Conservation (phyloP, 1,140 invertebrate species). For the Formica selysi region DNA sequence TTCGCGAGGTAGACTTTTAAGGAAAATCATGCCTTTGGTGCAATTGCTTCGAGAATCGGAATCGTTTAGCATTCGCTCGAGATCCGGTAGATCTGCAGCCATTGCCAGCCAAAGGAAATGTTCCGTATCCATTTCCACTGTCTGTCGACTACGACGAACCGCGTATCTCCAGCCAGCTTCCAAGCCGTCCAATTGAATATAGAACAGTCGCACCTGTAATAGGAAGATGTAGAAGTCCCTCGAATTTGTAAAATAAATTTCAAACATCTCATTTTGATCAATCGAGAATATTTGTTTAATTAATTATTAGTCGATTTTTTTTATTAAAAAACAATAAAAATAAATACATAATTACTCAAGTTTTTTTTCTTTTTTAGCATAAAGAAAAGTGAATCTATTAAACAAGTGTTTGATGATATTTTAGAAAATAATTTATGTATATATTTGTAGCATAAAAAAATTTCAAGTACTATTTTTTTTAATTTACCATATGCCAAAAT, state of each 20-base stretch:
- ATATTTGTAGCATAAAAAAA: background rate
- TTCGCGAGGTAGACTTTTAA: slow-evolving; percentile 77
- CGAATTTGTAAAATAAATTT: background rate
- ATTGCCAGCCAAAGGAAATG: slow-evolving; percentile 93
- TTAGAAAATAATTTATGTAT: too few species aligned
- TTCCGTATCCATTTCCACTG: slow-evolving; percentile 88
- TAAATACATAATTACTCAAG: background rate
- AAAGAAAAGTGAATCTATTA: background rate
- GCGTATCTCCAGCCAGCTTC: slow-evolving; percentile 90
- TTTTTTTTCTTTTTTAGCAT: background rate
- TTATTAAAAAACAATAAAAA: slow-evolving; percentile 16
- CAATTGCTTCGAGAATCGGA: slow-evolving; percentile 67
- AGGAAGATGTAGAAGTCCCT: slow-evolving; percentile 1
- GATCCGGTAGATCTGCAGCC: slow-evolving; percentile 92
- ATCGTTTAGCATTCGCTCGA: slow-evolving; percentile 85
- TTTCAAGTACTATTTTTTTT: background rate
- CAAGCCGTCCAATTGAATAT: slow-evolving; percentile 90
- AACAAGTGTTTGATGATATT: background rate
- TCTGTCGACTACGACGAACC: slow-evolving; percentile 88
- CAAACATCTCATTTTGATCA: background rate
- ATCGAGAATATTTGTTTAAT: background rate
- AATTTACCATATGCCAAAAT: slow-evolving; percentile 93
- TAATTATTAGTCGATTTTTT: background rate
- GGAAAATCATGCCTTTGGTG: slow-evolving; percentile 77
- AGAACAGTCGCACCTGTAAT: slow-evolving; percentile 89